phyloP scores from a whole-genome alignment of 2,888 invertebrate species.

The Sarcophaga carnaria region DNA sequence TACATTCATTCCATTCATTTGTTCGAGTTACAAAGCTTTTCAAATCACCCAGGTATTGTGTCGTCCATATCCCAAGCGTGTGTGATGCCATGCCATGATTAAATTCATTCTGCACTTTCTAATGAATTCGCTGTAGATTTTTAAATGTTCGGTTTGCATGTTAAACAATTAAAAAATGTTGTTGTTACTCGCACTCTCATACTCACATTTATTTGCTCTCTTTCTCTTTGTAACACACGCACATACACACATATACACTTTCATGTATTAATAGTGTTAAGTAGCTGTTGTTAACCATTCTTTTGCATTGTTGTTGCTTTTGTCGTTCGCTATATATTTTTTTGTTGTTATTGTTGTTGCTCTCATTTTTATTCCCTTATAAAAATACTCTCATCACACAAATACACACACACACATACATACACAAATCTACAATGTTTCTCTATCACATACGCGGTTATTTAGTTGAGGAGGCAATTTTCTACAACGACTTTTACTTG shows the following conservation, averaged over 20 bases:
- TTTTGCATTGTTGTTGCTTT: conserved; percentile 11
- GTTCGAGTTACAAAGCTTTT: too few species aligned
- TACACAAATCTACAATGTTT: conserved; percentile 3
- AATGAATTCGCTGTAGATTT: background rate
- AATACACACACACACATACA: too few species aligned
- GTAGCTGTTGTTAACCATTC: conserved; percentile 31
- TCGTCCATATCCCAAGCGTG: too few species aligned
- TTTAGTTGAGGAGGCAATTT: background rate
- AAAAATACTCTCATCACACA: too few species aligned
- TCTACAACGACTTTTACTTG: conserved; percentile 25
- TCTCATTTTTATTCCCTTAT: conserved; percentile 1
- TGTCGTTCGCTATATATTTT: background rate
- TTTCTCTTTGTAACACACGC: background rate
- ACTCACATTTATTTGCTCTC: background rate
- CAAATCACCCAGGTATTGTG: too few species aligned
- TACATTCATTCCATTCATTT: too few species aligned
- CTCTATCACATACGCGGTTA: background rate
- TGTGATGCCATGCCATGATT: too few species aligned
- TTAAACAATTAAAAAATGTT: background rate
- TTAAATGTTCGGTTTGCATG: background rate
- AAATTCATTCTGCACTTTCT: too few species aligned
- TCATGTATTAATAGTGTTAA: conserved; percentile 11
- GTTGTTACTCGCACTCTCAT: too few species aligned
- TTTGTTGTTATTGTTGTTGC: background rate
- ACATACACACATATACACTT: background rate